These are phyloP conservation scores for Sinentomon sp. DNA, from an alignment of 2,888 invertebrate species.

Conservation along the genomic window DNA sequence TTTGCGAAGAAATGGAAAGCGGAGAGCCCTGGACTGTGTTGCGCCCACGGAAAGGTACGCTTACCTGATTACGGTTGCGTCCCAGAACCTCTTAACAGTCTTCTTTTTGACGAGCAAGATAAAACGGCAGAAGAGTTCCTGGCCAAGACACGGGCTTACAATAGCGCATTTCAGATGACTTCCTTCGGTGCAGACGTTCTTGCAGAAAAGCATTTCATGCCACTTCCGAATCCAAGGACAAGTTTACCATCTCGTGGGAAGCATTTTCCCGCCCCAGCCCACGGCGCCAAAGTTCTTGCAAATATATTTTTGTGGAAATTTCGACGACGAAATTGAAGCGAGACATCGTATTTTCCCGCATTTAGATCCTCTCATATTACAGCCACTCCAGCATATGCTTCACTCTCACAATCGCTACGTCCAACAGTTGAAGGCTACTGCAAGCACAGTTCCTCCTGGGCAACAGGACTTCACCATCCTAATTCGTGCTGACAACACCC, in stretches of 20 bases:
- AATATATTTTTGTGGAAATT: conserved; percentile 18
- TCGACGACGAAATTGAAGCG: conserved; percentile 14
- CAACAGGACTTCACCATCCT: conserved; percentile 19
- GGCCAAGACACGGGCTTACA: too few species aligned
- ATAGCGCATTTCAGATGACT: too few species aligned
- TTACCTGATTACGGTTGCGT: too few species aligned
- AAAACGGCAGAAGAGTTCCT: too few species aligned
- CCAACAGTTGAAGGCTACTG: conserved; percentile 17
- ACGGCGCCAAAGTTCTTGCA: conserved; percentile 17
- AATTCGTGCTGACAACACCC: conserved; percentile 19
- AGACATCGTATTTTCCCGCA: conserved; percentile 15
- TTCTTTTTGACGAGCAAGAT: too few species aligned
- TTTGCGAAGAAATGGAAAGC: too few species aligned
- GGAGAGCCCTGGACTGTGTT: too few species aligned
- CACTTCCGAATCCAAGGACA: conserved; percentile 18
- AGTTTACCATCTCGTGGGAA: conserved; percentile 17
- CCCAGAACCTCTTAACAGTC: too few species aligned
- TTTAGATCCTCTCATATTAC: conserved; percentile 15
- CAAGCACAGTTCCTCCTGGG: conserved; percentile 15
- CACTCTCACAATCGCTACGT: conserved; percentile 17
- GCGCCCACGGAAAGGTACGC: too few species aligned
- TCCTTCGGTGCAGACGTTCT: too few species aligned
- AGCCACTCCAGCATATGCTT: conserved; percentile 16
- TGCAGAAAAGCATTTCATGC: too few species aligned
- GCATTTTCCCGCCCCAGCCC: conserved; percentile 15